These are phyloP conservation scores for Athene noctua DNA, from an alignment of 2,113 vertebrate genomes.

Conservation along the genomic window DNA sequence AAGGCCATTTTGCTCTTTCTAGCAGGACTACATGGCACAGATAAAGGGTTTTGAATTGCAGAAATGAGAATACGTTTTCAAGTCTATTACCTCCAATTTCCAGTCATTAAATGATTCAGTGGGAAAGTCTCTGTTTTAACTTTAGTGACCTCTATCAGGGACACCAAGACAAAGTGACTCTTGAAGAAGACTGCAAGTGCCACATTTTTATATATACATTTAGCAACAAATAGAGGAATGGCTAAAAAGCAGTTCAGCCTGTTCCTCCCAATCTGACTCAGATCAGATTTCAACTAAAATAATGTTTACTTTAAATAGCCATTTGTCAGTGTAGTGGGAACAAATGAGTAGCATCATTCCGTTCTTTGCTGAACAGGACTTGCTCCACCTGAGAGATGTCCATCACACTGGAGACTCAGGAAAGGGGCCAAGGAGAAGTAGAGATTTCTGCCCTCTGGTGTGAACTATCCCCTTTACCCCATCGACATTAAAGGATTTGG, in stretches of 20 bases:
- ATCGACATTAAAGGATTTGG: neutral
- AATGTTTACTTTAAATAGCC: neutral
- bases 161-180: slow-evolving; percentile 6
- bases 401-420: neutral
- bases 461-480: neutral
- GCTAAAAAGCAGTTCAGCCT: neutral
- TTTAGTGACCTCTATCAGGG: slow-evolving; percentile 49
- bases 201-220: neutral
- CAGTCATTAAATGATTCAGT: slow-evolving; percentile 60
- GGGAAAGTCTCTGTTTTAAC: slow-evolving; percentile 46
- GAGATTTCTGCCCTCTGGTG: neutral
- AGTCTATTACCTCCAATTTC: slow-evolving; percentile 58
- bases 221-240: neutral
- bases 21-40: slow-evolving; percentile 36
- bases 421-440: neutral
- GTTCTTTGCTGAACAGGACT: neutral
- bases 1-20: slow-evolving; percentile 53
- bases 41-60: slow-evolving; percentile 36
- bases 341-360: neutral
- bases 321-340: neutral
- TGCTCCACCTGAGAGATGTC: neutral
- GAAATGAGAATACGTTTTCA: slow-evolving; percentile 32
- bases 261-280: neutral
- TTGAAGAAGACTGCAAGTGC: neutral
- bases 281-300: neutral